phyloP scores from a whole-genome alignment of 1,140 invertebrate genomes.

The Drosophila ercepeae region DNA sequence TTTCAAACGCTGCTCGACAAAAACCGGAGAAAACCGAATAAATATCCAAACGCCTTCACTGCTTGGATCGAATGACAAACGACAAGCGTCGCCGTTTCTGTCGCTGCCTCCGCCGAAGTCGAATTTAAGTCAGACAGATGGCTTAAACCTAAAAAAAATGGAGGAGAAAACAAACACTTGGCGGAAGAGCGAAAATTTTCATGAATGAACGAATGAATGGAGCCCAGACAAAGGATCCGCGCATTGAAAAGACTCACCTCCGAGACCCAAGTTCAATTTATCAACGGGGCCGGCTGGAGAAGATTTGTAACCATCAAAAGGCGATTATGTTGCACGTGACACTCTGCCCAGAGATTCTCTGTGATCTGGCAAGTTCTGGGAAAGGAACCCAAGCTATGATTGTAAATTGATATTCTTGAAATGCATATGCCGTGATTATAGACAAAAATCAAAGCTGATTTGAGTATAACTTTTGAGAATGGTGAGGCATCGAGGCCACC shows the following conservation, averaged over 20 bases:
- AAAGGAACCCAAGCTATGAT: conserved; percentile 27
- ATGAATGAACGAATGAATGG: conserved; percentile 42
- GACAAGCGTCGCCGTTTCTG: conserved; percentile 53
- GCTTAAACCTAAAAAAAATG: conserved; percentile 23
- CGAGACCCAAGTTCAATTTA: conserved; percentile 35
- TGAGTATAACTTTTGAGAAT: conserved; percentile 44
- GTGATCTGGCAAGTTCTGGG: conserved; percentile 28
- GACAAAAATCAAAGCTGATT: conserved; percentile 33
- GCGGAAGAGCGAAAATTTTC: conserved; percentile 48
- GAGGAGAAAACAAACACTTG: conserved; percentile 11
- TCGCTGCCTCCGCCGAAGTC: conserved; percentile 9
- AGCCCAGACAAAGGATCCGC: conserved; percentile 55
- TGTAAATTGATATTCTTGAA: conserved; percentile 41
- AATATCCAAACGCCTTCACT: conserved; percentile 64
- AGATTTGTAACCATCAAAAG: conserved; percentile 64
- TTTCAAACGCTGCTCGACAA: conserved; percentile 56
- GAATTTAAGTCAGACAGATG: conserved; percentile 65
- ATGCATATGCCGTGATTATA: conserved; percentile 48
- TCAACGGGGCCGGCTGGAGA: conserved; percentile 25
- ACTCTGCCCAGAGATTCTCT: conserved; percentile 38
- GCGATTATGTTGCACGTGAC: conserved; percentile 77
- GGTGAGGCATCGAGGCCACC: conserved; percentile 43
- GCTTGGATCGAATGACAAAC: conserved; percentile 72
- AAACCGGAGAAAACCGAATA: conserved; percentile 26
- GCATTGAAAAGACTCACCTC: conserved; percentile 35